A percentile compares a stretch with the other conserved stretches of the same genome.
phyloP scores from a whole-genome alignment of 2,113 vertebrate species.

The Meles meles region DNA sequence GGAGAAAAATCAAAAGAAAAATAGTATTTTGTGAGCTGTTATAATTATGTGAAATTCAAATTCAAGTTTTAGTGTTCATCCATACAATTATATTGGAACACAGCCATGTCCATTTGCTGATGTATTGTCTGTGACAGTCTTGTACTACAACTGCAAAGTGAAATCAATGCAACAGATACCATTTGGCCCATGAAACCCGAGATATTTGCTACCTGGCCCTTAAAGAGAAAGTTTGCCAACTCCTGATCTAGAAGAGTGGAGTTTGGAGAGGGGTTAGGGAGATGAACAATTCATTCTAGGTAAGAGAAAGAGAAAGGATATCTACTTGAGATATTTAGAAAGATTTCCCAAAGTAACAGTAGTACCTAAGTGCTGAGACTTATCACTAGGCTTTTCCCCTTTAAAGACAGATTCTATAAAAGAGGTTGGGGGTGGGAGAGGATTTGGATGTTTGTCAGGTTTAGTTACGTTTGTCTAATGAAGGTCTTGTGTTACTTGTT shows the following conservation, averaged over 20 bases:
- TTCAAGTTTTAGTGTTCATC: background rate
- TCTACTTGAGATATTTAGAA: background rate
- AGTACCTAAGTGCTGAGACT: background rate
- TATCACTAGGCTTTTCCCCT: background rate
- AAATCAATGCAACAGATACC: background rate
- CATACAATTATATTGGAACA: background rate
- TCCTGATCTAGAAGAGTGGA: background rate
- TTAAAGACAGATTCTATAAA: background rate
- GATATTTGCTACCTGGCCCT: background rate
- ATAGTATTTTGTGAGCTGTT: background rate
- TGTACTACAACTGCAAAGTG: background rate
- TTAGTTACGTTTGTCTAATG: background rate
- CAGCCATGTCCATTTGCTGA: background rate
- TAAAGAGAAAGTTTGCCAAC: background rate
- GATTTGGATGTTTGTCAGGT: background rate
- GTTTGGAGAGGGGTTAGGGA: background rate
- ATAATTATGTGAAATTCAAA: background rate
- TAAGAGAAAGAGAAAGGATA: background rate
- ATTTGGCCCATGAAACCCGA: background rate
- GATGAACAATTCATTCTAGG: background rate
- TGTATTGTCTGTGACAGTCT: background rate
- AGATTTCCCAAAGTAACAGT: background rate
- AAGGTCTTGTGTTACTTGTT: conserved; percentile 6
- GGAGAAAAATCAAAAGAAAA: conserved; percentile 11
- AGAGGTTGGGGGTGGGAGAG: background rate